These are phyloP conservation scores for Donacobius atricapilla DNA, from an alignment of 2,113 vertebrate genomes.

Conservation along the genomic window DNA sequence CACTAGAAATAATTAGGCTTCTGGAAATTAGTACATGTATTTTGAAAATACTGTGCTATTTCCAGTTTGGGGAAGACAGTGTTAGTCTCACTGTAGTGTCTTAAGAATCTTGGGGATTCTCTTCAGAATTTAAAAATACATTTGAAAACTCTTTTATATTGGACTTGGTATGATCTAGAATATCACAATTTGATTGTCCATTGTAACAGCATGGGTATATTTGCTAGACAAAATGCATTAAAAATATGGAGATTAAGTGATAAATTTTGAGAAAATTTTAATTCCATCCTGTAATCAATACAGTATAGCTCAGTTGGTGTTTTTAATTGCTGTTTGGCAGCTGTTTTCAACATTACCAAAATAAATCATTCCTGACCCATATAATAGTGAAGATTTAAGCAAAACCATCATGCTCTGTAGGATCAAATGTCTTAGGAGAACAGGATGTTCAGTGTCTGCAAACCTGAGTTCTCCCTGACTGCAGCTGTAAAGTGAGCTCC, in stretches of 20 bases:
- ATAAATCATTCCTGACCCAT: background rate
- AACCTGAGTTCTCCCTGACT: background rate
- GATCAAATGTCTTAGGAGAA: background rate
- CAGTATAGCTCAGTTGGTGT: background rate
- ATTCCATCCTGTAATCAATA: background rate
- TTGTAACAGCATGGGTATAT: fast-evolving
- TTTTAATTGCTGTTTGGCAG: background rate
- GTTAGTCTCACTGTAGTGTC: background rate
- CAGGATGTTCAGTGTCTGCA: background rate
- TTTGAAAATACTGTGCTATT: background rate
- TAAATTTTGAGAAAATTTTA: background rate
- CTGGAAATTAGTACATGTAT: background rate
- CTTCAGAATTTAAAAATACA: background rate
- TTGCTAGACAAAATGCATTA: background rate
- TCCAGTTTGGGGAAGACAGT: background rate
- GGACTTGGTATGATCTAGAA: background rate
- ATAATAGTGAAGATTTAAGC: background rate
- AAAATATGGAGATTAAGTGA: background rate
- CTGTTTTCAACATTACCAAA: background rate
- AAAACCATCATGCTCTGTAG: background rate
- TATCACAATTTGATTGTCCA: background rate
- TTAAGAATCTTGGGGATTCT: background rate
- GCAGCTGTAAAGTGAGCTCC: background rate
- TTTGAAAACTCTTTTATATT: background rate
- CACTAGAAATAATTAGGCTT: background rate